phyloP scores from a whole-genome alignment of 2,113 vertebrate genomes.

The Carettochelys insculpta region DNA sequence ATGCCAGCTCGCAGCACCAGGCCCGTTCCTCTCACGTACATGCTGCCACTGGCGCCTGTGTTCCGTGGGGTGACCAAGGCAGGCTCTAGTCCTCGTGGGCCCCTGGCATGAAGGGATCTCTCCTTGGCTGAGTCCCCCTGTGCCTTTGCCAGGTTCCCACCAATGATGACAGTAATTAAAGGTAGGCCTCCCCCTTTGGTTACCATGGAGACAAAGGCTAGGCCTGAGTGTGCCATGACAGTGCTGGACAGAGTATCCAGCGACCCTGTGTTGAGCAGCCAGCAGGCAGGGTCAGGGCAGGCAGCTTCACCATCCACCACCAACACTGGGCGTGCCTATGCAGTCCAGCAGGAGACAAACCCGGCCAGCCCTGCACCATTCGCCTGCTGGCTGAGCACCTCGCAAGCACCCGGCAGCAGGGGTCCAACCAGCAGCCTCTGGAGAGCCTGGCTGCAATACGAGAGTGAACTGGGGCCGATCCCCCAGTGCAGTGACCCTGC shows the following conservation, averaged over 20 bases:
- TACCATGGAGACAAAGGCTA: constrained; percentile 48
- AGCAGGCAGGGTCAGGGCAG: constrained; percentile 24
- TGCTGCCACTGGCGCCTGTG: no score
- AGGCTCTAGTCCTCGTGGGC: not conserved
- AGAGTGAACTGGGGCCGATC: not conserved
- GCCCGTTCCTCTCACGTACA: not conserved
- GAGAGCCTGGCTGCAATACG: not conserved
- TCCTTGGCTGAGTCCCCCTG: constrained; percentile 58
- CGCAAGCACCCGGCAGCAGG: not conserved
- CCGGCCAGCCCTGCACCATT: not conserved
- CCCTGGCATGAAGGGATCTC: not conserved
- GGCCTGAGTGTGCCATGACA: constrained; percentile 32
- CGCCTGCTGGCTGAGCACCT: not conserved
- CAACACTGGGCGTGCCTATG: not conserved
- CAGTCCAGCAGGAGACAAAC: not conserved
- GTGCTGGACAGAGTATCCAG: no score
- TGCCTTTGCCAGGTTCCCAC: constrained; percentile 5
- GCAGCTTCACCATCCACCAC: not conserved
- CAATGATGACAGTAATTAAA: constrained; percentile 2
- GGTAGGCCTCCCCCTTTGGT: constrained; percentile 46
- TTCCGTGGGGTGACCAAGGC: not conserved
- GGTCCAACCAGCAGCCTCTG: not conserved
- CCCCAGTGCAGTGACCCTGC: not conserved
- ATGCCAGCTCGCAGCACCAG: no score
- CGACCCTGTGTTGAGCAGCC: constrained; percentile 55